A percentile compares a stretch with the other conserved stretches of the same genome.
Evolutionary conservation across 2,888 invertebrate species (phyloP).

Genomic region (Eupithecia exiguata): DNA sequence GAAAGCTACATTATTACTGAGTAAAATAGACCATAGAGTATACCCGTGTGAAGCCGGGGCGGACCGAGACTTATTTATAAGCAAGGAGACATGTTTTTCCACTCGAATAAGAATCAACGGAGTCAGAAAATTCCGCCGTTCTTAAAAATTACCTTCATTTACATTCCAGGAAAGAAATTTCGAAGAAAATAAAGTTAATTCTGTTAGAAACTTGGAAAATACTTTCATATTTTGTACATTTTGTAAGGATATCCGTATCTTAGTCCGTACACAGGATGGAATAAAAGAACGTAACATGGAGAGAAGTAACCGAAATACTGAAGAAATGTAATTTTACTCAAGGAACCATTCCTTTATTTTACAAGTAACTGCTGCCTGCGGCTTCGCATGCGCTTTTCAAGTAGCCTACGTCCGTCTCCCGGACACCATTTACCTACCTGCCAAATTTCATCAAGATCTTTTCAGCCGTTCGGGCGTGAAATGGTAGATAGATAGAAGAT

Average conservation of each 20-base stretch:
- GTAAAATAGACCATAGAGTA: too few species aligned
- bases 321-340: not conserved
- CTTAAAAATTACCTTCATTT: constrained; percentile 19
- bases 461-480: too few species aligned
- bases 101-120: not conserved
- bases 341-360: too few species aligned
- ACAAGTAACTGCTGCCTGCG: too few species aligned
- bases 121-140: constrained; percentile 4
- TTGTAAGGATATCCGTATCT: constrained; percentile 2
- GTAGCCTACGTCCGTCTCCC: too few species aligned
- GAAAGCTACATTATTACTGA: too few species aligned
- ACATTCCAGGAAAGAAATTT: constrained; percentile 24
- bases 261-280: not conserved
- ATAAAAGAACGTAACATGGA: not conserved
- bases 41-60: too few species aligned
- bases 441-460: too few species aligned
- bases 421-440: too few species aligned
- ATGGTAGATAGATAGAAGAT: too few species aligned
- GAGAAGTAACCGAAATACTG: not conserved
- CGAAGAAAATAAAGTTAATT: constrained; percentile 26
- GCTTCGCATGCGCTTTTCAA: too few species aligned
- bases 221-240: not conserved
- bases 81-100: not conserved
- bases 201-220: constrained; percentile 15
- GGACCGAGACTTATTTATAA: too few species aligned